Percentiles rank a stretch among this genome's conserved stretches.
These are phyloP conservation scores for Noctua janthina DNA, from an alignment of 2,888 invertebrate genomes.

Conservation along the genomic window DNA sequence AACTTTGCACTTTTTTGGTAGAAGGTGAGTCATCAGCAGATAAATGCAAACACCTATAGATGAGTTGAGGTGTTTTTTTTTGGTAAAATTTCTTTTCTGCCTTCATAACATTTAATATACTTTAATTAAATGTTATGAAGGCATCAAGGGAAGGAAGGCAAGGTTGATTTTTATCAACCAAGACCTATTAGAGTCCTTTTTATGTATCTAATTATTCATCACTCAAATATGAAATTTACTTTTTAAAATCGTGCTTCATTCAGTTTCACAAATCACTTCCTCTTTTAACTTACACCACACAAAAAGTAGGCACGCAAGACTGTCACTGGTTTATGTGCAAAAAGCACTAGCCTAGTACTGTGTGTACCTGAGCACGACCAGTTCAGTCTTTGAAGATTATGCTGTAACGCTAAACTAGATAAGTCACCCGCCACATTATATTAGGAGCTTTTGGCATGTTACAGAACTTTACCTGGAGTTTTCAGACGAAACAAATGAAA, in stretches of 20 bases:
- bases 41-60: too few species aligned
- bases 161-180: background rate
- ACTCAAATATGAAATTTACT: background rate
- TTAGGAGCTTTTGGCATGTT: slow-evolving; percentile 51
- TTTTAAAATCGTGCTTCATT: background rate
- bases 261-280: background rate
- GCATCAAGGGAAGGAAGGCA: too few species aligned
- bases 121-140: too few species aligned
- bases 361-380: slow-evolving; percentile 69
- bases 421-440: slow-evolving; percentile 59
- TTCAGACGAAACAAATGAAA: slow-evolving; percentile 46
- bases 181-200: background rate
- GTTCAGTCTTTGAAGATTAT: slow-evolving; percentile 75
- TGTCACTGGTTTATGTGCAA: slow-evolving; percentile 83
- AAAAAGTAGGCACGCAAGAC: slow-evolving; percentile 78
- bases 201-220: background rate
- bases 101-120: background rate
- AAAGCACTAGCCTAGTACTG: slow-evolving; percentile 75
- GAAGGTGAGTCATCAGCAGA: too few species aligned
- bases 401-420: slow-evolving; percentile 66
- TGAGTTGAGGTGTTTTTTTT: background rate
- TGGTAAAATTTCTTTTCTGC: background rate
- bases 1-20: too few species aligned
- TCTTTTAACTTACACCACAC: slow-evolving; percentile 62
- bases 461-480: slow-evolving; percentile 26